phyloP scores from a whole-genome alignment of 2,797 vertebrate species.

The Enteromius thamalakanensis region DNA sequence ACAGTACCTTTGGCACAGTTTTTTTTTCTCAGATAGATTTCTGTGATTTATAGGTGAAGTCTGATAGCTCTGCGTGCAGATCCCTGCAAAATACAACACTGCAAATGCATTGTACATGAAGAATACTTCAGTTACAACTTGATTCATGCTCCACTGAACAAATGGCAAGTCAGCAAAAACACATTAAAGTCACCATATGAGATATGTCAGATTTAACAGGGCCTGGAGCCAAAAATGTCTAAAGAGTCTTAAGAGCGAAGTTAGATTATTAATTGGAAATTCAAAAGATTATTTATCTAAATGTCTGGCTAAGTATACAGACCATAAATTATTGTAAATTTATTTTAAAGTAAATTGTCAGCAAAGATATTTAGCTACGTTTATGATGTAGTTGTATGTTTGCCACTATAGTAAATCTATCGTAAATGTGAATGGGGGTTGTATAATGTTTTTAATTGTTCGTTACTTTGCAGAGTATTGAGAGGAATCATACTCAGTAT shows the following conservation, averaged over 20 bases:
- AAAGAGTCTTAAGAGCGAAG: not conserved
- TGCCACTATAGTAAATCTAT: conserved; percentile 24
- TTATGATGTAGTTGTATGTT: conserved; percentile 29
- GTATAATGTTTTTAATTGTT: conserved; percentile 39
- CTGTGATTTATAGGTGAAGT: not conserved
- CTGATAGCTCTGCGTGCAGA: not conserved
- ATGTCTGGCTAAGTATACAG: conserved; percentile 30
- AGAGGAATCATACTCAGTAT: conserved; percentile 43
- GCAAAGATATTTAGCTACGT: conserved; percentile 16
- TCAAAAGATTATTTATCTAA: conserved; percentile 38
- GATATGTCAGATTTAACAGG: conserved; percentile 19
- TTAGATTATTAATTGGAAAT: conserved; percentile 26
- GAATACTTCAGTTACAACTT: conserved; percentile 1
- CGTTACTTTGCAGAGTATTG: conserved; percentile 34
- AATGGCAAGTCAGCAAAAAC: conserved; percentile 40
- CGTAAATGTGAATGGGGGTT: conserved; percentile 22
- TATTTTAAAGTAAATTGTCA: conserved; percentile 31
- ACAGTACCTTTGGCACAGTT: not conserved
- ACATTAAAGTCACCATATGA: conserved; percentile 36
- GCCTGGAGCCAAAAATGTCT: conserved; percentile 24
- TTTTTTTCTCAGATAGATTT: not conserved
- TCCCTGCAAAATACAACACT: not conserved
- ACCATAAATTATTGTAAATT: conserved; percentile 37
- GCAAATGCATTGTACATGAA: conserved; percentile 3
- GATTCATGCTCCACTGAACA: conserved; percentile 28